Percentiles rank a stretch among this genome's conserved stretches.
These are phyloP conservation scores for Idaea biselata DNA, from an alignment of 2,888 invertebrate species.

Conservation along the genomic window DNA sequence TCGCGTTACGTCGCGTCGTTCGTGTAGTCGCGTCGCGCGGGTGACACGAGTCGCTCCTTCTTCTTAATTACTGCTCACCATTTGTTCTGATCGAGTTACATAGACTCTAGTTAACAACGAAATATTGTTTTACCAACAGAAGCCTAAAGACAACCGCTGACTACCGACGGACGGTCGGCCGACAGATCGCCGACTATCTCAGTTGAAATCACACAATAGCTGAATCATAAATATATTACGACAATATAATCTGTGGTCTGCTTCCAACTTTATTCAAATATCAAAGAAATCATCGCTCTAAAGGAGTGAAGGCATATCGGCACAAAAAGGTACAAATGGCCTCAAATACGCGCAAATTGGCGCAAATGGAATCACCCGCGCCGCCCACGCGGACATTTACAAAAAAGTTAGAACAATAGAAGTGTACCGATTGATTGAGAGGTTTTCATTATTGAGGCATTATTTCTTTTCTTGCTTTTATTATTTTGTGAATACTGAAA, in stretches of 20 bases:
- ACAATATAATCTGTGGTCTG: neutral
- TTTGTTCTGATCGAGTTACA: constrained; percentile 32
- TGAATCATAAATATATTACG: no score
- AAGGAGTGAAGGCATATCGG: constrained; percentile 33
- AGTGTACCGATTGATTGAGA: neutral
- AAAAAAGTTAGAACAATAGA: neutral
- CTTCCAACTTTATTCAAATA: constrained; percentile 38
- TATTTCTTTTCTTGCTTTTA: neutral
- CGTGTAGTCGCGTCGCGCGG: constrained; percentile 13
- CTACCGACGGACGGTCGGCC: constrained; percentile 18
- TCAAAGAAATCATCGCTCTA: constrained; percentile 47
- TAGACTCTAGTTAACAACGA: constrained; percentile 34
- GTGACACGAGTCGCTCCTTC: constrained; percentile 7
- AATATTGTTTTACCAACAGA: constrained; percentile 31
- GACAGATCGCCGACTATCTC: neutral
- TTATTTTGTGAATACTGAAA: neutral
- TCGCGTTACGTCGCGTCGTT: neutral
- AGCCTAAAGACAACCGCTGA: neutral
- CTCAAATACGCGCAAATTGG: constrained; percentile 4
- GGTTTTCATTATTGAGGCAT: neutral
- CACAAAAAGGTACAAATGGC: constrained; percentile 31
- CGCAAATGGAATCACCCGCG: constrained; percentile 6
- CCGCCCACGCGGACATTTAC: constrained; percentile 24
- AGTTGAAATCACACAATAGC: no score
- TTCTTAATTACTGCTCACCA: constrained; percentile 27